Base-by-base conservation (phyloP, 2,888 invertebrate genomes). In the Eurois occulta region DNA sequence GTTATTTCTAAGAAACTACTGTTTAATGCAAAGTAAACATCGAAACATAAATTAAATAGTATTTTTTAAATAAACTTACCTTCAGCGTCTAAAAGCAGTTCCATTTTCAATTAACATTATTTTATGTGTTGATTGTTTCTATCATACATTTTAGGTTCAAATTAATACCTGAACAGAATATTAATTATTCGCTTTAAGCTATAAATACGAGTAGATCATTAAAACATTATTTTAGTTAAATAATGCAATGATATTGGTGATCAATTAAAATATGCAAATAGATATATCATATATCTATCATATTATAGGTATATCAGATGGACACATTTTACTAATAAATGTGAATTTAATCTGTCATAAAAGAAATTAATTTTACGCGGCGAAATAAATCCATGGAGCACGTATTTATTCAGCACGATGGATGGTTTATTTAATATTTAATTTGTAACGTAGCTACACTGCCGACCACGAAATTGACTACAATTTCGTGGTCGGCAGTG, bases 341-440 rank as follows among this genome's bases (percentile, higher is more conserved):
- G 1, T 64, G 35, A 13, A 69, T 65, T 38, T 32, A 72, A 77
- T 65, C 62, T 72, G 52, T 60, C 32, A 60, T 32, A 60, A 78
- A 82, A 78, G 58, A 77, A 75, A 66, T 78, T 65, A 78, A 82
- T 78, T 70, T 60, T 55, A 83, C 38, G 58, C 52, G 21, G 16
- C 46, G 16, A 71, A 78, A 81, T 77, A 77, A 82, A 72, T 71
- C 69, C 55, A 71, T 60, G 71, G 8, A 75, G 21, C 38, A 48
- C 48, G 24, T 73, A 77, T 83, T 80, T 72, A 73, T 73, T 55
- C 24, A 72, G 46, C 21, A 60, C 43, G 41, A 58, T 66, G 68
- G 62, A 70, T 77, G 52, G 48, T 72, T 78, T 66, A 77, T 77
- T 82, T 55, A 81, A 77, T 85, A 80, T 83, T 83, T 73, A 78